Conservation (phyloP, 2,888 invertebrate genomes). For the Diarsia dahlii region DNA sequence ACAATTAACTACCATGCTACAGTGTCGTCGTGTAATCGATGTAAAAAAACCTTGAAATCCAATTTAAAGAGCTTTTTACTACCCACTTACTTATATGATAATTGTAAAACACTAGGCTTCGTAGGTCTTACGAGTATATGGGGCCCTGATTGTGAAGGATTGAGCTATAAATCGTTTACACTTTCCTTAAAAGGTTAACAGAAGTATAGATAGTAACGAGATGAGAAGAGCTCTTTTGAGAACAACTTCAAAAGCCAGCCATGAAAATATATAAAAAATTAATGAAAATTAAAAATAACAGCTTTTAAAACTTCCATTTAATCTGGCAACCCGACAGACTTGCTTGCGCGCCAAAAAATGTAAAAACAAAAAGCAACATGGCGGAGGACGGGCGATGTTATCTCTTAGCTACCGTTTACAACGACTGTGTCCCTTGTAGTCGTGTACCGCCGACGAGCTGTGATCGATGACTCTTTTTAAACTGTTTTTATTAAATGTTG, state of each 20-base stretch:
- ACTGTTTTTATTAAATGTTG: constrained; percentile 39
- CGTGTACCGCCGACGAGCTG: constrained; percentile 50
- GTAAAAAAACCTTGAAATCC: constrained; percentile 43
- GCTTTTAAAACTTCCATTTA: constrained; percentile 33
- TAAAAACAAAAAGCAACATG: constrained; percentile 69
- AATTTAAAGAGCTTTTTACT: constrained; percentile 28
- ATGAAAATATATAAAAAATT: background rate
- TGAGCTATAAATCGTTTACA: constrained; percentile 14
- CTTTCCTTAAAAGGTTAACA: background rate
- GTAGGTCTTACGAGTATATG: constrained; percentile 9
- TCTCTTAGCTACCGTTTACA: constrained; percentile 81
- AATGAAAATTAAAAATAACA: constrained; percentile 11
- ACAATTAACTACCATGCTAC: constrained; percentile 58
- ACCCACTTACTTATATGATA: constrained; percentile 36
- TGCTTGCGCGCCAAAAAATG: constrained; percentile 60
- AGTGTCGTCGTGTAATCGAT: constrained; percentile 52
- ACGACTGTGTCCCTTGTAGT: constrained; percentile 47
- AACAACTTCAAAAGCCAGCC: background rate
- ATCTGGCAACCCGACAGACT: constrained; percentile 56
- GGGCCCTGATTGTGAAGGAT: constrained; percentile 23
- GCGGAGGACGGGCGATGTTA: constrained; percentile 76
- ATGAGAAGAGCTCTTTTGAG: background rate
- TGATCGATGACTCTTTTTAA: constrained; percentile 62
- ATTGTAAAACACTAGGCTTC: constrained; percentile 29
- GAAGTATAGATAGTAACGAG: background rate